phyloP scores from a whole-genome alignment of 2,888 invertebrate genomes.

The Hermaeophaga mercurialis region DNA sequence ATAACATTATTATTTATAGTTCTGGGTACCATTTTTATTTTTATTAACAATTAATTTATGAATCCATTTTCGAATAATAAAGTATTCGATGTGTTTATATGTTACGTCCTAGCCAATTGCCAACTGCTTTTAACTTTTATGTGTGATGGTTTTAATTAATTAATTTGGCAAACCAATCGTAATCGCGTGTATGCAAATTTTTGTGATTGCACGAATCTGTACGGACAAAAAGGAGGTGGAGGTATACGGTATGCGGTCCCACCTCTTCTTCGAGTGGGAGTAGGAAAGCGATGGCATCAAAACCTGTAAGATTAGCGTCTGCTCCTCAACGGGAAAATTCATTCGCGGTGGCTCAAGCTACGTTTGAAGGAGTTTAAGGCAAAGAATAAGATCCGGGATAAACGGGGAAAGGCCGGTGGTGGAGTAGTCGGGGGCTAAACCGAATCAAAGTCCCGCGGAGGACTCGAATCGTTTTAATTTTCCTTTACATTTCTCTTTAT shows the following conservation, averaged over 20 bases:
- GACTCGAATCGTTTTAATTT: slow-evolving; percentile 62
- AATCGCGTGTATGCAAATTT: not conserved
- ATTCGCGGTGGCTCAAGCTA: slow-evolving; percentile 12
- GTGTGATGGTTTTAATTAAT: no score
- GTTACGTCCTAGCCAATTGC: no score
- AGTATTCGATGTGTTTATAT: no score
- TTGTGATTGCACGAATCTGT: not conserved
- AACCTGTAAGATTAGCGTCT: slow-evolving; percentile 34
- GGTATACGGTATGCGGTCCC: slow-evolving; percentile 7
- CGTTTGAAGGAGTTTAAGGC: slow-evolving; percentile 7
- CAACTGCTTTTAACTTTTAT: no score
- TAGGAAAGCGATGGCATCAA: slow-evolving; percentile 11
- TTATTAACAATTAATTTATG: no score
- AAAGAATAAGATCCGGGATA: slow-evolving; percentile 19
- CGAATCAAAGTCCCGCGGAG: slow-evolving; percentile 57
- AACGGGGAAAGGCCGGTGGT: slow-evolving; percentile 45
- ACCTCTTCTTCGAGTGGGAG: slow-evolving; percentile 14
- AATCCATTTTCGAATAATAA: no score
- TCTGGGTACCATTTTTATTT: no score
- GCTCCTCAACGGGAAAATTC: slow-evolving; percentile 20
- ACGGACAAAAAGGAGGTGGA: not conserved
- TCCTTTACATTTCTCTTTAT: slow-evolving; percentile 62
- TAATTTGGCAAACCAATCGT: not conserved
- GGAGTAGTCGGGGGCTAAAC: slow-evolving; percentile 50
- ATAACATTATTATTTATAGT: no score